A percentile compares a stretch with the other conserved stretches of the same genome.
These are phyloP conservation scores for Apodemus sylvaticus DNA, from an alignment of 2,113 vertebrate genomes.

Conservation along the genomic window DNA sequence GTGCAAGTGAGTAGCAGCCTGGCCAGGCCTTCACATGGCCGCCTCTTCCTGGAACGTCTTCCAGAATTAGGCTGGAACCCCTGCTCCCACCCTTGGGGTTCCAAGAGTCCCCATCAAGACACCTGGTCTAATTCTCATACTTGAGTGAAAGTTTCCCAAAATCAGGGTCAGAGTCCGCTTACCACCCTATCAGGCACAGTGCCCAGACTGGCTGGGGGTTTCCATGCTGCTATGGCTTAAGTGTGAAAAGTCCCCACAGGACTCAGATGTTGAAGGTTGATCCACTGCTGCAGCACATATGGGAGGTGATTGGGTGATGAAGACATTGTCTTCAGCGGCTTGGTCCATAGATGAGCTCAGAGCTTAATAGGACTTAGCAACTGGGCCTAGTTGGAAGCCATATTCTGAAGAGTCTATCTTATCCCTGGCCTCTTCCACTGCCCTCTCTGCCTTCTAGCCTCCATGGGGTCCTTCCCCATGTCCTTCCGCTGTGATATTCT, in stretches of 20 bases:
- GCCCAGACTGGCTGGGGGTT: not conserved
- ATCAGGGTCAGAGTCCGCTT: not conserved
- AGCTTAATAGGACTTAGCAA: not conserved
- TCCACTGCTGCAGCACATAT: not conserved
- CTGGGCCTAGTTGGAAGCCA: not conserved
- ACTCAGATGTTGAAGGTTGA: not conserved
- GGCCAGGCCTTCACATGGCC: not conserved
- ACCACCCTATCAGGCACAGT: fast-evolving
- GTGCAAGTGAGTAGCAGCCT: fast-evolving
- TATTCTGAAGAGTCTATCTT: not conserved
- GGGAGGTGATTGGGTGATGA: not conserved
- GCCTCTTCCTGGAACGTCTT: not conserved
- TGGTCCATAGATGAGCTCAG: not conserved
- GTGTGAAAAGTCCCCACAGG: not conserved
- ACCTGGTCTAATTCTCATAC: not conserved
- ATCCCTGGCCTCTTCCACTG: not conserved
- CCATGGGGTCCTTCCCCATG: not conserved
- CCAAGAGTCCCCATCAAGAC: no score
- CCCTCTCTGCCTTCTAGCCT: not conserved
- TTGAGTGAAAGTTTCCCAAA: not conserved
- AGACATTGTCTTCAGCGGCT: not conserved
- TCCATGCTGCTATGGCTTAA: not conserved
- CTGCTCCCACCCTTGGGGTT: not conserved
- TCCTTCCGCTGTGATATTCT: not conserved
- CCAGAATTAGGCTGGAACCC: no score